A percentile compares a stretch with the other conserved stretches of the same genome.
phyloP scores from a whole-genome alignment of 2,888 invertebrate species.

The Erpobdella octoculata region DNA sequence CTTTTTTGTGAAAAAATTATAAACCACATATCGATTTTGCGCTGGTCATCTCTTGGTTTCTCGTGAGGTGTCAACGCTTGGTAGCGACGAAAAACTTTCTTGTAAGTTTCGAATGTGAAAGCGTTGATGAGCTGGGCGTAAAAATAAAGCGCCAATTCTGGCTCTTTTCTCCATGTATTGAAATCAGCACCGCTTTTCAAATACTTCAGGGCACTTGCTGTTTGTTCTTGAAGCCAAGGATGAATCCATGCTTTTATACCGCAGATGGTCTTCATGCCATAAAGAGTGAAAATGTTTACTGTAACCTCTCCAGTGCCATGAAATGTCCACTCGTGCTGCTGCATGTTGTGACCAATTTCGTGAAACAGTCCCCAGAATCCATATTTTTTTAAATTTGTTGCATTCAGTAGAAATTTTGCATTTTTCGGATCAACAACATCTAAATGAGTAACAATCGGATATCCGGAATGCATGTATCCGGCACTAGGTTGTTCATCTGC shows the following conservation, averaged over 20 bases:
- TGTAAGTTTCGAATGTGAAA: slow-evolving; percentile 39
- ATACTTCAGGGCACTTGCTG: slow-evolving; percentile 25
- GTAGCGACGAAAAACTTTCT: slow-evolving; percentile 34
- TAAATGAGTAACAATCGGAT: slow-evolving; percentile 39
- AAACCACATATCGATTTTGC: slow-evolving; percentile 39
- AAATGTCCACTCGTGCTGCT: slow-evolving; percentile 39
- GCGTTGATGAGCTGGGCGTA: slow-evolving; percentile 39
- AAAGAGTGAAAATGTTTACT: slow-evolving; percentile 39
- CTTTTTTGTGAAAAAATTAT: slow-evolving; percentile 34
- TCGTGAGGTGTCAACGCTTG: background rate
- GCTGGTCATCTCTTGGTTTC: slow-evolving; percentile 32
- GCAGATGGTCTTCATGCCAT: slow-evolving; percentile 37
- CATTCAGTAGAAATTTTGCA: slow-evolving; percentile 34
- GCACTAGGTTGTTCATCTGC: slow-evolving; percentile 34
- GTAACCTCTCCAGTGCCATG: slow-evolving; percentile 39
- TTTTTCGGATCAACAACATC: slow-evolving; percentile 32
- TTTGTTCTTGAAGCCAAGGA: slow-evolving; percentile 33
- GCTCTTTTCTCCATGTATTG: slow-evolving; percentile 34
- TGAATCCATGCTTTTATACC: slow-evolving; percentile 35
- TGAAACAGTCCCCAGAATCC: slow-evolving; percentile 40
- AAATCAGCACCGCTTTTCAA: slow-evolving; percentile 33
- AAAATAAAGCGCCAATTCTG: slow-evolving; percentile 36
- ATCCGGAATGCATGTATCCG: slow-evolving; percentile 41
- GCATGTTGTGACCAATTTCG: slow-evolving; percentile 42
- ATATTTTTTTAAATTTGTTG: slow-evolving; percentile 14